phyloP scores from a whole-genome alignment of 2,797 vertebrate species.

The Syncerus caffer region DNA sequence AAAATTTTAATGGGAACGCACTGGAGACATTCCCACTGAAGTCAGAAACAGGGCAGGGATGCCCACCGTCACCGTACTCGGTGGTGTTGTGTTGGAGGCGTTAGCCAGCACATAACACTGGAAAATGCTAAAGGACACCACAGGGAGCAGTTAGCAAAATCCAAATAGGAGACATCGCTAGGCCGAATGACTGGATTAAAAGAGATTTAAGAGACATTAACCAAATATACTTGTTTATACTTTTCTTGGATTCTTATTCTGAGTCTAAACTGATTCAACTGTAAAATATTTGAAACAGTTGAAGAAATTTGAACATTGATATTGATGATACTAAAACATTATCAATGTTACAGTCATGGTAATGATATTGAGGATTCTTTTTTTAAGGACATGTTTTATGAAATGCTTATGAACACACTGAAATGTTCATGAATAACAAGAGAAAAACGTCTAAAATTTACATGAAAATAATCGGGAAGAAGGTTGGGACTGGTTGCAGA shows the following conservation, averaged over 20 bases:
- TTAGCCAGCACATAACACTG: background rate
- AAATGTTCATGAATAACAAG: conserved; percentile 32
- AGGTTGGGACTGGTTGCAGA: background rate
- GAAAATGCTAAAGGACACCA: background rate
- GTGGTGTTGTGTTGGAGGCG: background rate
- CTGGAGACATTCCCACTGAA: background rate
- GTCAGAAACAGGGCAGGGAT: background rate
- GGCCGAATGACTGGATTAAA: background rate
- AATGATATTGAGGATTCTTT: background rate
- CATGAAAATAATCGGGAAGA: background rate
- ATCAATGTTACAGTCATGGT: background rate
- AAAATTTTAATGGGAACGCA: background rate
- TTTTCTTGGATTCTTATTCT: background rate
- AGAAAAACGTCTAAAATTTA: background rate
- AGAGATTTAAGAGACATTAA: background rate
- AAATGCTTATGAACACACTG: background rate
- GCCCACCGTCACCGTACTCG: background rate
- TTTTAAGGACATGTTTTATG: background rate
- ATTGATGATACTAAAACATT: background rate
- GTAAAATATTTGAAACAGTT: background rate
- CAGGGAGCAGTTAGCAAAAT: background rate
- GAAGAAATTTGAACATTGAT: background rate
- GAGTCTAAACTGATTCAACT: background rate
- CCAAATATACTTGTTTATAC: background rate
- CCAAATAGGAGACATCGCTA: background rate